Percentiles rank a stretch among this genome's conserved stretches.
Evolutionary conservation across 2,113 vertebrate genomes (phyloP).

Genomic region (Macheiramphus alcinus): DNA sequence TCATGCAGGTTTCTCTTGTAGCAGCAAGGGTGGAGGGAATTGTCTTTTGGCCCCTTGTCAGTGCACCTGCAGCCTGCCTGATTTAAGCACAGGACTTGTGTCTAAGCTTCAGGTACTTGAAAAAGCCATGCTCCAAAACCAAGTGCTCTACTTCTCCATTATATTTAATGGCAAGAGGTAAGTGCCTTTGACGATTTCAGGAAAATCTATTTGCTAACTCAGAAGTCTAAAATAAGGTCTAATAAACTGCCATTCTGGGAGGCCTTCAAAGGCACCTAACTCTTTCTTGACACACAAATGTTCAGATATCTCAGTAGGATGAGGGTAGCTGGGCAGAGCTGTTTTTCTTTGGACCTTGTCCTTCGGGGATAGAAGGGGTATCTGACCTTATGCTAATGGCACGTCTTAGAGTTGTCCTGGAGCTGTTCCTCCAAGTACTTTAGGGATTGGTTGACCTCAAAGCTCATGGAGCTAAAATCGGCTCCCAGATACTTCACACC

Average conservation of each 20-base stretch:
- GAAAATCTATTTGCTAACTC: not conserved
- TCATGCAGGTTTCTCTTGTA: not conserved
- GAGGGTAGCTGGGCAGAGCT: not conserved
- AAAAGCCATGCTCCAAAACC: not conserved
- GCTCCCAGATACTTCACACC: not conserved
- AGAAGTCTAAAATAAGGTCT: not conserved
- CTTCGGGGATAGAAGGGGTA: rapidly evolving
- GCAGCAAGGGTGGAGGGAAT: not conserved
- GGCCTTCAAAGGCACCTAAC: not conserved
- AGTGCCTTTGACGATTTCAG: not conserved
- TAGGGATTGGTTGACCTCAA: not conserved
- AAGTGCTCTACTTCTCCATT: not conserved
- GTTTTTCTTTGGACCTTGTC: not conserved
- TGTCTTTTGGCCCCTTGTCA: not conserved
- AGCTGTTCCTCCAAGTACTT: not conserved
- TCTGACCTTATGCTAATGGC: not conserved
- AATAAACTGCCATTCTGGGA: not conserved
- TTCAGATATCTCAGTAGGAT: not conserved
- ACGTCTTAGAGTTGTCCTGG: not conserved
- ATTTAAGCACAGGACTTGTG: not conserved
- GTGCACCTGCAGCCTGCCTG: not conserved
- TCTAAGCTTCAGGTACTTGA: not conserved
- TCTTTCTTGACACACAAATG: not conserved
- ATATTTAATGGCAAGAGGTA: not conserved
- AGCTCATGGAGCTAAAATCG: not conserved